Evolutionary conservation across 2,888 invertebrate species (phyloP).

Genomic region (Labia minor): DNA sequence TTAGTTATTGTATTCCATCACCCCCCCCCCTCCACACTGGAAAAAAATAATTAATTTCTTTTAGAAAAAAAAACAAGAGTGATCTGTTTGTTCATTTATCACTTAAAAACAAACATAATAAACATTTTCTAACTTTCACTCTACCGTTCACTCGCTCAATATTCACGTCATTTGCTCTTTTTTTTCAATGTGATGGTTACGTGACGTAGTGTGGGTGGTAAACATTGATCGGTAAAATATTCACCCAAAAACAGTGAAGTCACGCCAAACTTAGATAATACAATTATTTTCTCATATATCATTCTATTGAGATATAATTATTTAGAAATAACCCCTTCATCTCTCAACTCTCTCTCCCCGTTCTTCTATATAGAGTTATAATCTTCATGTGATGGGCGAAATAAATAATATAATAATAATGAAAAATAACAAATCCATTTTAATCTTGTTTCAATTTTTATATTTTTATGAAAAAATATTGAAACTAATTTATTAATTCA

Average conservation of each 20-base stretch:
- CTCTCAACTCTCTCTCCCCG: too few relatives aligned
- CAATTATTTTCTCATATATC: constrained; percentile 5
- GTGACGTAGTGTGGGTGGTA: too few relatives aligned
- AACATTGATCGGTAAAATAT: constrained; percentile 1
- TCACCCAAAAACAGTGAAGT: background rate
- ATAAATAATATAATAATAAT: too few relatives aligned
- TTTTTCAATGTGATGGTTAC: background rate
- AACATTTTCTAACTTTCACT: background rate
- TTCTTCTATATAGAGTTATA: too few relatives aligned
- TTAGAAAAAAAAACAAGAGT: too few relatives aligned
- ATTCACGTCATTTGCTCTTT: background rate
- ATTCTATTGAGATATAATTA: constrained; percentile 1
- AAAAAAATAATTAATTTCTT: background rate
- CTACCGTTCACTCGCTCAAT: background rate
- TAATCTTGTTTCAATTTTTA: too few relatives aligned
- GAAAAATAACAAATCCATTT: too few relatives aligned
- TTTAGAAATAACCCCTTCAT: background rate
- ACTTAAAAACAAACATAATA: background rate
- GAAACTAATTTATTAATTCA: too few relatives aligned
- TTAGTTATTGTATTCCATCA: too few relatives aligned
- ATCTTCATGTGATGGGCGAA: too few relatives aligned
- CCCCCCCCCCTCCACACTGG: too few relatives aligned
- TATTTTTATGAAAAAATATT: too few relatives aligned
- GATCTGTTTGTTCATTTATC: background rate
- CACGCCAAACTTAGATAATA: constrained; percentile 7